phyloP scores from a whole-genome alignment of 2,888 invertebrate species.

The Celastrina argiolus region DNA sequence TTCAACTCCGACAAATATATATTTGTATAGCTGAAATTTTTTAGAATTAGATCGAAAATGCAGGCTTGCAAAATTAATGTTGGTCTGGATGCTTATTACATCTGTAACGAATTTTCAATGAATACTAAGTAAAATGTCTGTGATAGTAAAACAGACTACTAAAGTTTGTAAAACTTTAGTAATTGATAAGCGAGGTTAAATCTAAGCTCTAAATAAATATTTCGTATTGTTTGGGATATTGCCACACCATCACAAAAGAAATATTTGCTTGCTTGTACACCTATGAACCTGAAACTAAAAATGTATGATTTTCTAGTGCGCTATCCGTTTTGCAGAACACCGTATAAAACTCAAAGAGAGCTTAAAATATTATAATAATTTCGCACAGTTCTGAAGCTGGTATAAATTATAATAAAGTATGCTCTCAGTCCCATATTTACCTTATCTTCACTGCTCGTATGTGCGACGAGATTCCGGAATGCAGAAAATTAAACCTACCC shows the following conservation, averaged over 20 bases:
- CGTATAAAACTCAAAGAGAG: neutral
- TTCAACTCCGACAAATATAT: too few relatives aligned
- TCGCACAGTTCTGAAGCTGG: neutral
- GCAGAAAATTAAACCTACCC: slow-evolving; percentile 2
- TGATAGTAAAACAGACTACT: neutral
- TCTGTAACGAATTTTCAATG: neutral
- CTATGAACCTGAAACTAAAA: neutral
- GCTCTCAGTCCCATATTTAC: neutral
- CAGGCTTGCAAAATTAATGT: too few relatives aligned
- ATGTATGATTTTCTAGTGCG: neutral
- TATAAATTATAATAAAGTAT: neutral
- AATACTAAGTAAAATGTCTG: neutral
- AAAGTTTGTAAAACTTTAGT: neutral
- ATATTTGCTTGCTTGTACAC: neutral
- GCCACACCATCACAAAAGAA: too few relatives aligned
- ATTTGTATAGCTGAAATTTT: too few relatives aligned
- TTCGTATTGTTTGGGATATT: neutral
- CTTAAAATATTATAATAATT: neutral
- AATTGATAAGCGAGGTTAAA: neutral
- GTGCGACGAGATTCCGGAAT: neutral
- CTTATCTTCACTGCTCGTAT: slow-evolving; percentile 1
- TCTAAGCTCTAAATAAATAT: neutral
- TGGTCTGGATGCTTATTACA: neutral
- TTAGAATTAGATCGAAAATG: too few relatives aligned
- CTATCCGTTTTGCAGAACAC: neutral